These are phyloP conservation scores for Labeo rohita DNA, from an alignment of 2,113 vertebrate genomes.

Conservation along the genomic window DNA sequence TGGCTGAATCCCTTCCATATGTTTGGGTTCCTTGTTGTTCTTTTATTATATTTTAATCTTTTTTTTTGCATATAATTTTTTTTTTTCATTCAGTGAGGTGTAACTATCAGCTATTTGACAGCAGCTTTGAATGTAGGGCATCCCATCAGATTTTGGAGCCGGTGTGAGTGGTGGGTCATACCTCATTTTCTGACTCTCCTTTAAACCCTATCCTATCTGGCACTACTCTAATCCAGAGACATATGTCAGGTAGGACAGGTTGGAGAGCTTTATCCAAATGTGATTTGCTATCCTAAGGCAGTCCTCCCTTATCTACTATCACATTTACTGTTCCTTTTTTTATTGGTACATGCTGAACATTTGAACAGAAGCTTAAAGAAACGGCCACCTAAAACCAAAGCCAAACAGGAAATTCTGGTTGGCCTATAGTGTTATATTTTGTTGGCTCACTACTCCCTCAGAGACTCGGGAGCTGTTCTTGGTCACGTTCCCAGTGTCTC, in stretches of 20 bases:
- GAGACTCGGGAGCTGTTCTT: conserved; percentile 40
- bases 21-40: background rate
- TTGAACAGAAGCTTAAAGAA: background rate
- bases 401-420: conserved; percentile 27
- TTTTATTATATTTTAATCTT: background rate
- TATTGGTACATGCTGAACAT: background rate
- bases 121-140: conserved; percentile 10
- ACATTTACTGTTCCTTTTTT: conserved; percentile 2
- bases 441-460: background rate
- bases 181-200: background rate
- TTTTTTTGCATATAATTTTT: background rate
- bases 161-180: background rate
- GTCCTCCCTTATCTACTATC: background rate
- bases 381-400: background rate
- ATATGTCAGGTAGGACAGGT: conserved; percentile 4
- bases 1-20: background rate
- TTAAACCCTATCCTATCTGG: background rate
- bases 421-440: conserved; percentile 28
- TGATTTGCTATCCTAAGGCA: conserved; percentile 8
- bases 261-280: background rate
- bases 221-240: background rate
- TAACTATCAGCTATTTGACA: background rate
- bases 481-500: conserved; percentile 44
- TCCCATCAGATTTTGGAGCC: background rate
- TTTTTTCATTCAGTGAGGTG: no score